Evolutionary conservation across 2,888 invertebrate species (phyloP).

Genomic region (Bellardia bayeri): DNA sequence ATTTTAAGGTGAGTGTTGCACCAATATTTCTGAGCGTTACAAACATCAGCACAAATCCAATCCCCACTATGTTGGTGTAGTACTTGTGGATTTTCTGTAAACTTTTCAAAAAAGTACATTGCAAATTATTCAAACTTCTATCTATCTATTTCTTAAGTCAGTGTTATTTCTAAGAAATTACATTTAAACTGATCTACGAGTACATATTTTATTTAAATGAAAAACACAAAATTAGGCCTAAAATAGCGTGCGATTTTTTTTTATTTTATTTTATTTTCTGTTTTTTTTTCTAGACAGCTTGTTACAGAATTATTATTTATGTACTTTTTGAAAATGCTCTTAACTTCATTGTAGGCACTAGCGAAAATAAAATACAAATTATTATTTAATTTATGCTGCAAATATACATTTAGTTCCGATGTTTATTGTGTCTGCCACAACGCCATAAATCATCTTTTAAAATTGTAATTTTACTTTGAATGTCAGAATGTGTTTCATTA

Average conservation of each 20-base stretch:
- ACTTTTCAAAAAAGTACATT: no score
- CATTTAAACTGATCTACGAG: constrained; percentile 12
- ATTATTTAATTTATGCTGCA: constrained; percentile 60
- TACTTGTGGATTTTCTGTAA: no score
- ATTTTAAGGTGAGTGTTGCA: no score
- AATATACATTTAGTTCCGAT: constrained; percentile 59
- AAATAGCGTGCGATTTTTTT: constrained; percentile 56
- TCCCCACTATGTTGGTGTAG: no score
- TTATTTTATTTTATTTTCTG: not conserved
- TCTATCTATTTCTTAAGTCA: not conserved
- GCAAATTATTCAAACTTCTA: no score
- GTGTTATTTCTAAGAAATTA: not conserved
- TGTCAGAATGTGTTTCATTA: constrained; percentile 36
- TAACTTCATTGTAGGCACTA: constrained; percentile 1
- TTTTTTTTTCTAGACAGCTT: constrained; percentile 33
- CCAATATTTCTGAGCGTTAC: no score
- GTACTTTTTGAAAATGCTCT: constrained; percentile 43
- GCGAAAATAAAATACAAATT: constrained; percentile 33
- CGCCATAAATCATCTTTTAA: constrained; percentile 62
- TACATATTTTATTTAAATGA: not conserved
- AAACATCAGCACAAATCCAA: no score
- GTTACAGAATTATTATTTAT: constrained; percentile 59
- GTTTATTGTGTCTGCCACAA: constrained; percentile 52
- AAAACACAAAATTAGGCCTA: constrained; percentile 25
- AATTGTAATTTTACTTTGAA: constrained; percentile 43